Evolutionary conservation across 2,113 vertebrate genomes (phyloP), one percentile per base, ranked within the genome.

Genomic region (Halcyon senegalensis): DNA sequence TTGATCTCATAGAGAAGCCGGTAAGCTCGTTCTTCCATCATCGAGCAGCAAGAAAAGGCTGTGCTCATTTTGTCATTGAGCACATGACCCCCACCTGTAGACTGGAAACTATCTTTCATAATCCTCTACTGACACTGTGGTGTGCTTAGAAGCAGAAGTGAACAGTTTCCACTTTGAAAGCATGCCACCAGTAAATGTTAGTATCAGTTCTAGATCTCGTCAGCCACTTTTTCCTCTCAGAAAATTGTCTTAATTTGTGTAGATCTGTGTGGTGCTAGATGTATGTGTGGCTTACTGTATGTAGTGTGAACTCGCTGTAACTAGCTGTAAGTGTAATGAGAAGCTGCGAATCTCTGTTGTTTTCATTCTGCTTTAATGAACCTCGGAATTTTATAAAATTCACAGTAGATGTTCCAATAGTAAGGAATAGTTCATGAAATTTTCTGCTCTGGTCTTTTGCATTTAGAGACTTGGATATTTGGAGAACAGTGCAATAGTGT

Each of bases 1-100:
- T 99, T 31, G 99, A 99, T 79, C 98, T 99, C 90, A 99, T 99
- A 11, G 99, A 99, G 93, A 99, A 99, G 82, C 99, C 99, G 10
- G 99, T 99, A 91, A 99, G 94, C 3, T 77, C 14, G 9, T 51
- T 80, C 1, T 46, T 69, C 43, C 13, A 5, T 24, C 6, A 2
- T 56, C 0, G 1, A 56, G 31, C 53, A 87, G 44, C 43, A 78
- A 77, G 58, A 83, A 62, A 35, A 48, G 37, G 12, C 84, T 88
- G 58, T 15, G 5, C 12, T 88, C 12, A 44, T 76, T 87, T 94
- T 89, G 68, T 78, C 78, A 14, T 4, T 37, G 56, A 60, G 58
- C 9, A 10, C 25, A 16, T 43, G 56, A 43, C 35, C 37, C 58
- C 62, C 51, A 17, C 14, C 6, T 46, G 5, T 39, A 35, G 44